phyloP scores from a whole-genome alignment of 2,797 vertebrate species.

The Vultur gryphus region DNA sequence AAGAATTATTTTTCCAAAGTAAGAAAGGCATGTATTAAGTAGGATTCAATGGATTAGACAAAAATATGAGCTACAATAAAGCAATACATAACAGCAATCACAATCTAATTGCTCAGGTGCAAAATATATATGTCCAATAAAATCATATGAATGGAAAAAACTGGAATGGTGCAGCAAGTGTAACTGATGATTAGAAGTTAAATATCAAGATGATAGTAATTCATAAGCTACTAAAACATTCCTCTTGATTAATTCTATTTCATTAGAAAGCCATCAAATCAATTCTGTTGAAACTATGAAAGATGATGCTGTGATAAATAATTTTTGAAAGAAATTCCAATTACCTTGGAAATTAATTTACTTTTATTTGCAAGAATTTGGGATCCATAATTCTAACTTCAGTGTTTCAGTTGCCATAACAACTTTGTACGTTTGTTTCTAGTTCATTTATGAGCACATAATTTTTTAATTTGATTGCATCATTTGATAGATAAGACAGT shows the following conservation, averaged over 20 bases:
- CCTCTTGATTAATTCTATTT: slow-evolving; percentile 41
- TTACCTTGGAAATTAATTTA: slow-evolving; percentile 52
- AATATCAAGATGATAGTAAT: slow-evolving; percentile 25
- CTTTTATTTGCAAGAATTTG: slow-evolving; percentile 45
- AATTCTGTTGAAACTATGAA: slow-evolving; percentile 14
- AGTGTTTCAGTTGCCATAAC: slow-evolving; percentile 36
- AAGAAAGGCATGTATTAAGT: background rate
- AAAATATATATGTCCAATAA: slow-evolving; percentile 1
- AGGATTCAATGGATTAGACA: background rate
- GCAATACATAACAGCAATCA: background rate
- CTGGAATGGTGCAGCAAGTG: background rate
- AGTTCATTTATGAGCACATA: slow-evolving; percentile 26
- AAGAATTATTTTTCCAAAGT: background rate
- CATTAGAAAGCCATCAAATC: slow-evolving; percentile 50
- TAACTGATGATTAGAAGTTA: slow-evolving; percentile 17
- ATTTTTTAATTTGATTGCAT: slow-evolving; percentile 61
- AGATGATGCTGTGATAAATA: slow-evolving; percentile 25
- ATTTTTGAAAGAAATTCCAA: slow-evolving; percentile 34
- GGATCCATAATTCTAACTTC: slow-evolving; percentile 32
- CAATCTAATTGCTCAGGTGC: background rate
- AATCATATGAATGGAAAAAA: background rate
- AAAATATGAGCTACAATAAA: background rate
- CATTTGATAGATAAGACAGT: slow-evolving; percentile 24
- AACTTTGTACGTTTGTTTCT: slow-evolving; percentile 31
- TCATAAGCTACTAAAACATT: slow-evolving; percentile 27